Percentiles rank a stretch among this genome's conserved stretches.
These are phyloP conservation scores for Phaenicophaeus curvirostris DNA, from an alignment of 2,797 vertebrate species.

Conservation along the genomic window DNA sequence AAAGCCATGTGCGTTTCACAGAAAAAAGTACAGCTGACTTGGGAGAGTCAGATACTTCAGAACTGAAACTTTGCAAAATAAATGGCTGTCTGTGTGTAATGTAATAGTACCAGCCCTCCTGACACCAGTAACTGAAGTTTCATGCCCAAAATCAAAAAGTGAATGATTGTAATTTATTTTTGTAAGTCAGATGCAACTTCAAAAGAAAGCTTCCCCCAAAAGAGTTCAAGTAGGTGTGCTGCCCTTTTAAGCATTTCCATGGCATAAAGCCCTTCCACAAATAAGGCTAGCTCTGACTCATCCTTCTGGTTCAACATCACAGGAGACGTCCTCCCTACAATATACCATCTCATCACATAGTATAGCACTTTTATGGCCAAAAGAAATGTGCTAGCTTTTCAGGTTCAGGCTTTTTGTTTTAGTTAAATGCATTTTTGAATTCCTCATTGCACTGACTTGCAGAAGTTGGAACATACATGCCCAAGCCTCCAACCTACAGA, in stretches of 20 bases:
- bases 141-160: background rate
- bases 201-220: background rate
- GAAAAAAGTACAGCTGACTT: background rate
- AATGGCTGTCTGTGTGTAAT: background rate
- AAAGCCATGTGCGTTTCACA: background rate
- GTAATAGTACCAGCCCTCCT: background rate
- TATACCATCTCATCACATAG: background rate
- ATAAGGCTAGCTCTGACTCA: background rate
- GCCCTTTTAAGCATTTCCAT: background rate
- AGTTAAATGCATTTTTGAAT: background rate
- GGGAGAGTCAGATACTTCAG: background rate
- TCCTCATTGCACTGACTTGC: background rate
- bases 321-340: background rate
- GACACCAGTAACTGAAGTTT: background rate
- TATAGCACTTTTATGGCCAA: background rate
- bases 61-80: background rate
- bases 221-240: background rate
- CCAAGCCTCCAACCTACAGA: background rate
- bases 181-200: background rate
- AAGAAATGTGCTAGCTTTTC: background rate
- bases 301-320: background rate
- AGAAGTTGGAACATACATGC: background rate
- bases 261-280: background rate
- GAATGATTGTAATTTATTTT: background rate
- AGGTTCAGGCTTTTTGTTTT: background rate